Conservation (phyloP, 92 coral and sea anemone species). For the Isaurus tuberculatus region DNA sequence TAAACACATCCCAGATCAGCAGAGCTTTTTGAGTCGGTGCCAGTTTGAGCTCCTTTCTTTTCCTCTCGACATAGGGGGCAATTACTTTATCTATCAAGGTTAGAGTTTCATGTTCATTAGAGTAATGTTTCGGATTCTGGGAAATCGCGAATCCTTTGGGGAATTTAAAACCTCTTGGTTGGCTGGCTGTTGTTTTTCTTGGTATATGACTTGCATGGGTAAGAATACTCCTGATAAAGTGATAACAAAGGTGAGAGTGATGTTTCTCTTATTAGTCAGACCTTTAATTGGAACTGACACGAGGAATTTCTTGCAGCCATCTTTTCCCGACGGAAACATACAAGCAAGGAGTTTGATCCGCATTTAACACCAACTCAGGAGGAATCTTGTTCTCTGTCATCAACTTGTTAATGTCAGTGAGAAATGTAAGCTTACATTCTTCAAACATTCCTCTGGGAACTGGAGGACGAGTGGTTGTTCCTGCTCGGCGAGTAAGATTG, state of each 20-base stretch:
- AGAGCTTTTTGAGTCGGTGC: not conserved
- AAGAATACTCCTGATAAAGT: slow-evolving; percentile 49
- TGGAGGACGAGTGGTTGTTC: slow-evolving; percentile 68
- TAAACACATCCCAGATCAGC: not conserved
- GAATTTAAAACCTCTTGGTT: slow-evolving; percentile 60
- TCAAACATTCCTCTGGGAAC: slow-evolving; percentile 66
- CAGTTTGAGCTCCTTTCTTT: slow-evolving; percentile 4
- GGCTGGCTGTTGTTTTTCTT: slow-evolving; percentile 59
- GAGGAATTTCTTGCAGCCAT: not conserved
- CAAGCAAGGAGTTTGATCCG: slow-evolving; percentile 66
- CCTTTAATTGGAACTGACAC: slow-evolving; percentile 45
- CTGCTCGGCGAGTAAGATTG: slow-evolving; percentile 63
- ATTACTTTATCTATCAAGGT: not conserved
- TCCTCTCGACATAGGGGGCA: not conserved
- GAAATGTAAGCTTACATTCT: slow-evolving; percentile 61
- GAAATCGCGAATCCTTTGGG: slow-evolving; percentile 36
- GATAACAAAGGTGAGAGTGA: slow-evolving; percentile 45
- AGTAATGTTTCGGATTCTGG: slow-evolving; percentile 60
- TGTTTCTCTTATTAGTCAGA: slow-evolving; percentile 25
- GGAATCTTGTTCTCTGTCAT: slow-evolving; percentile 58
- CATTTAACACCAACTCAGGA: slow-evolving; percentile 61
- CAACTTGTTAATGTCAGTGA: slow-evolving; percentile 56
- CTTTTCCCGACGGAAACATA: slow-evolving; percentile 17
- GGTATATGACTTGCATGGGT: slow-evolving; percentile 63
- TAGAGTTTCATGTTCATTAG: not conserved